phyloP scores from a whole-genome alignment of 2,113 vertebrate genomes.

The Lycaon pictus region DNA sequence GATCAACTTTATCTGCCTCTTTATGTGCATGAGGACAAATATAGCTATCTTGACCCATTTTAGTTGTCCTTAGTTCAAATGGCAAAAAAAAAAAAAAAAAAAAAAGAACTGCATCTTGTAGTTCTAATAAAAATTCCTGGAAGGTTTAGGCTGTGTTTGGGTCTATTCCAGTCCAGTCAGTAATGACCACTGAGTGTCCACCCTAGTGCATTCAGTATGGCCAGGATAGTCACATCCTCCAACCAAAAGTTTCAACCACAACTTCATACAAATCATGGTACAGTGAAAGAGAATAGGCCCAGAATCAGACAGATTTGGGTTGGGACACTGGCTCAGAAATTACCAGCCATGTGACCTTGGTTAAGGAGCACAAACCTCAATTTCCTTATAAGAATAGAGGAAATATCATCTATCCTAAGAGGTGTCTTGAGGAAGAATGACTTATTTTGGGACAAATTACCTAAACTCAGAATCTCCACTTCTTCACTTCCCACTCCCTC shows the following conservation, averaged over 20 bases:
- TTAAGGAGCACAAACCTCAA: not conserved
- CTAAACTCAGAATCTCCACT: not conserved
- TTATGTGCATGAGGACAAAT: not conserved
- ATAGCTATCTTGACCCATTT: not conserved
- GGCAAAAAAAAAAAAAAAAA: not conserved
- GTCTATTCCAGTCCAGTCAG: not conserved
- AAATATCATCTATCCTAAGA: not conserved
- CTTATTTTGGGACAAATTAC: conserved; percentile 9
- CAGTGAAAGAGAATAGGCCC: not conserved
- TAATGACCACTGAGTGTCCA: not conserved
- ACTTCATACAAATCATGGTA: not conserved
- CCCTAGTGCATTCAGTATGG: accelerated
- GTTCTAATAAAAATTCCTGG: not conserved
- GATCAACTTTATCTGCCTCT: not conserved
- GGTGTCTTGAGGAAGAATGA: conserved; percentile 8
- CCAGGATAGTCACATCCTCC: not conserved
- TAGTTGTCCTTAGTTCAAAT: not conserved
- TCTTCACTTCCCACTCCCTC: not conserved
- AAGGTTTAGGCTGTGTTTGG: not conserved
- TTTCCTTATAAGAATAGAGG: not conserved
- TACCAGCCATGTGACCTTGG: not conserved
- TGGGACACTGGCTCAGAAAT: not conserved
- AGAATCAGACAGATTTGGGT: not conserved
- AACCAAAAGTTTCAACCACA: not conserved
- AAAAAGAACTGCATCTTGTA: not conserved